Percentiles rank a stretch among this genome's conserved stretches.
Evolutionary conservation across 2,113 vertebrate genomes (phyloP).

Genomic region (Cacatua alba): DNA sequence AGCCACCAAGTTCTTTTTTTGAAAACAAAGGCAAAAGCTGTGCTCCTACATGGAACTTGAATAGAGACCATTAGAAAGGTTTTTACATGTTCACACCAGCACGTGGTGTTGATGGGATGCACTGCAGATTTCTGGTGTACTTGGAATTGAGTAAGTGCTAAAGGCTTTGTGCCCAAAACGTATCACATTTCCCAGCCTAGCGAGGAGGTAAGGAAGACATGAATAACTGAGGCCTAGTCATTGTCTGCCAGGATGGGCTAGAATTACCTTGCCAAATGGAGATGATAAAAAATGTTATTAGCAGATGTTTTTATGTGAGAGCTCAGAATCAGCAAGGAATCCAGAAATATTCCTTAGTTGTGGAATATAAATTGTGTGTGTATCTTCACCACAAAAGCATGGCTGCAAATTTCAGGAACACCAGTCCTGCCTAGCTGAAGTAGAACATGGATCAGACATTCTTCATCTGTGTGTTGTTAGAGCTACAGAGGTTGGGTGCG

Average conservation of each 20-base stretch:
- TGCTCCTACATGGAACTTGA: background rate
- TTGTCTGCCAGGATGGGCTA: slow-evolving; percentile 41
- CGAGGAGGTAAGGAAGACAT: slow-evolving; percentile 45
- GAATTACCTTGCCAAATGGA: background rate
- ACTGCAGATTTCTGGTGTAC: slow-evolving; percentile 12
- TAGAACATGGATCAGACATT: background rate
- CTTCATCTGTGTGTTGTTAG: background rate
- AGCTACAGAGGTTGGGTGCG: background rate
- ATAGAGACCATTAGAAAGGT: background rate
- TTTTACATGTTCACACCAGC: slow-evolving; percentile 35
- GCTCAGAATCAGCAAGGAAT: background rate
- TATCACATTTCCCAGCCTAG: slow-evolving; percentile 17
- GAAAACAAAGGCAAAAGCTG: slow-evolving; percentile 3
- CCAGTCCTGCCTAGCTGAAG: background rate
- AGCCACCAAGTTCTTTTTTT: slow-evolving; percentile 17
- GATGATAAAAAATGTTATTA: slow-evolving; percentile 44
- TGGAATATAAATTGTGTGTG: background rate
- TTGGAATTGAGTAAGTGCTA: background rate
- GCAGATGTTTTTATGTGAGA: slow-evolving; percentile 48
- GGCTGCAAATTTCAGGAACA: background rate
- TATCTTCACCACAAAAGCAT: background rate
- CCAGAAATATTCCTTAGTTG: background rate
- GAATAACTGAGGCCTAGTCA: slow-evolving; percentile 23
- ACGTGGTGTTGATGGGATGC: background rate
- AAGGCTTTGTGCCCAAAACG: slow-evolving; percentile 9